Conservation (phyloP, 1,140 invertebrate genomes). For the Saccostrea echinata region DNA sequence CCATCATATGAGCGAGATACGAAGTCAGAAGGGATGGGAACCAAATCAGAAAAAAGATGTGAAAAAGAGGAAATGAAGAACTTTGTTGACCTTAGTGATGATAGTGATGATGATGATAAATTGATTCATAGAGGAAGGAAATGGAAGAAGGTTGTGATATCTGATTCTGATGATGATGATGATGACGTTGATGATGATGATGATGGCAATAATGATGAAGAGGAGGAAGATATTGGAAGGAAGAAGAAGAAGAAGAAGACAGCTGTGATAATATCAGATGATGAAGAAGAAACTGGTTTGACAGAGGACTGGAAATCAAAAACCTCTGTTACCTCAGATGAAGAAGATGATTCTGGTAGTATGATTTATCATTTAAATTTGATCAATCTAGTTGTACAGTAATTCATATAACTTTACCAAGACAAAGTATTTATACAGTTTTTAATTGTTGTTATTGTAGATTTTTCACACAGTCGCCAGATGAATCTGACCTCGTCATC, state of each 20-base stretch:
- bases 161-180: slow-evolving; percentile 35
- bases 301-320: slow-evolving; percentile 12
- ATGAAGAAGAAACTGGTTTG: slow-evolving; percentile 54
- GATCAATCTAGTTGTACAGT: no score
- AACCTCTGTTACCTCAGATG: background rate
- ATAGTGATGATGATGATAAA: slow-evolving; percentile 21
- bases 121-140: background rate
- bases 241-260: slow-evolving; percentile 37
- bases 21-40: background rate
- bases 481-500: slow-evolving; percentile 69
- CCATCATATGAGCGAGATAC: no score
- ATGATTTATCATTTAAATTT: background rate
- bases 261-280: slow-evolving; percentile 45
- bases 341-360: background rate
- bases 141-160: background rate
- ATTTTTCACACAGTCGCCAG: slow-evolving; percentile 41
- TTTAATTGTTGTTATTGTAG: background rate
- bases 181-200: background rate
- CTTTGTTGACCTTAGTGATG: background rate
- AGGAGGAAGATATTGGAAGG: background rate
- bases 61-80: background rate
- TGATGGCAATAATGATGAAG: background rate
- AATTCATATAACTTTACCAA: no score
- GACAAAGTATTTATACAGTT: no score
- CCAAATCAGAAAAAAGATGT: background rate